These are phyloP conservation scores for Heloderma charlesbogerti DNA, from an alignment of 2,113 vertebrate species.

Conservation along the genomic window DNA sequence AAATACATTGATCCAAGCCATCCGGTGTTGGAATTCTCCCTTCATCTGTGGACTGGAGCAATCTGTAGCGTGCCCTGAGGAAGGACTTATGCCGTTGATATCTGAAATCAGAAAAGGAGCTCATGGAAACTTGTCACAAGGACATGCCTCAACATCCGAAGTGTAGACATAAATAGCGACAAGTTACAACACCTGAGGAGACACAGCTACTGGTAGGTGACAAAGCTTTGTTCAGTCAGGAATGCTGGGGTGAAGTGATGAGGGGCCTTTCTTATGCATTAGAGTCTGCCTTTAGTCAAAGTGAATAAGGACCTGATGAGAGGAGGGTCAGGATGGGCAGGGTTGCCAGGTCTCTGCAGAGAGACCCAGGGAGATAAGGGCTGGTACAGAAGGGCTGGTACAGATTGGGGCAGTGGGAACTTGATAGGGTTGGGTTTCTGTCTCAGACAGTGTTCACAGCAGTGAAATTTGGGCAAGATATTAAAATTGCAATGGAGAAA, in stretches of 20 bases:
- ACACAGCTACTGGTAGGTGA: not conserved
- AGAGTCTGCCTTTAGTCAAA: too few relatives aligned
- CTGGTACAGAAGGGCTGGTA: too few relatives aligned
- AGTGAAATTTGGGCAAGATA: too few relatives aligned
- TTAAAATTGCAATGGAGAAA: not conserved
- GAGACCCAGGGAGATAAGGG: too few relatives aligned
- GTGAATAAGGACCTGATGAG: not conserved
- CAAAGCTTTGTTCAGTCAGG: not conserved
- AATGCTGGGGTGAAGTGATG: too few relatives aligned
- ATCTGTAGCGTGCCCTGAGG: too few relatives aligned
- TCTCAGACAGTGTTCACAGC: too few relatives aligned
- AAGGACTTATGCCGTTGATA: not conserved
- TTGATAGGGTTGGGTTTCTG: too few relatives aligned
- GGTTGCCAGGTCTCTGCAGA: too few relatives aligned
- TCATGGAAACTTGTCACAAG: not conserved
- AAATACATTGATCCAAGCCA: not conserved
- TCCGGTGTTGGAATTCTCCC: not conserved
- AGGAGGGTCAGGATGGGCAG: not conserved
- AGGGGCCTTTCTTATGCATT: too few relatives aligned
- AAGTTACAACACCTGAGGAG: not conserved
- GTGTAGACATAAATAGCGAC: not conserved
- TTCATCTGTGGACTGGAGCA: not conserved
- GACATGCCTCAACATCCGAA: not conserved
- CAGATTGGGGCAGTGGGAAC: too few relatives aligned
- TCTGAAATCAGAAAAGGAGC: not conserved